Percentiles rank a stretch among this genome's conserved stretches.
Evolutionary conservation across 92 coral and sea anemone species (phyloP).

Genomic region (Epizoanthus ramosus): DNA sequence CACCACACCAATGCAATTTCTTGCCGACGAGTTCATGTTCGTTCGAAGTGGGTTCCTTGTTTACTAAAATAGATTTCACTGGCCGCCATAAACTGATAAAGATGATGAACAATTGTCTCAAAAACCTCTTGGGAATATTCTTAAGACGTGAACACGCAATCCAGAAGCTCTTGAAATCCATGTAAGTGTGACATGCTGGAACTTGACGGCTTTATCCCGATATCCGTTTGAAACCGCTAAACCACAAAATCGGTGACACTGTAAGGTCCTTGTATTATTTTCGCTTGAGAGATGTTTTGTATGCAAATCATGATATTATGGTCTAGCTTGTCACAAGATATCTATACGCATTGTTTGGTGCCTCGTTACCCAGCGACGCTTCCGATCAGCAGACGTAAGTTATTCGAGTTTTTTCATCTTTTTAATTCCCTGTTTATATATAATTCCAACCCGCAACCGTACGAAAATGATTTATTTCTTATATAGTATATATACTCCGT

Average conservation of each 20-base stretch:
- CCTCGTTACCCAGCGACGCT: conserved; percentile 27
- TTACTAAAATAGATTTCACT: conserved; percentile 6
- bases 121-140: conserved; percentile 22
- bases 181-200: not conserved
- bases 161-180: not conserved
- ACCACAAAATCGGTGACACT: not conserved
- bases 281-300: conserved; percentile 13
- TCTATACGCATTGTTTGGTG: not conserved
- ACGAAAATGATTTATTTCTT: no score
- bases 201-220: not conserved
- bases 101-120: not conserved
- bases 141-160: conserved; percentile 9
- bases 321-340: conserved; percentile 13
- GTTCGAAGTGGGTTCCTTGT: conserved; percentile 3
- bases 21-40: conserved; percentile 34
- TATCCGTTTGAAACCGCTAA: no score
- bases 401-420: no score
- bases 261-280: no score
- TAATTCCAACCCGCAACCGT: no score
- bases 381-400: no score
- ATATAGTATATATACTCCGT: no score
- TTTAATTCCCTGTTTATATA: no score
- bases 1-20: not conserved
- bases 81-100: conserved; percentile 41
- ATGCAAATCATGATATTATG: conserved; percentile 33